Evolutionary conservation across 1,140 invertebrate species (phyloP).

Genomic region (Brachystomella parvula): DNA sequence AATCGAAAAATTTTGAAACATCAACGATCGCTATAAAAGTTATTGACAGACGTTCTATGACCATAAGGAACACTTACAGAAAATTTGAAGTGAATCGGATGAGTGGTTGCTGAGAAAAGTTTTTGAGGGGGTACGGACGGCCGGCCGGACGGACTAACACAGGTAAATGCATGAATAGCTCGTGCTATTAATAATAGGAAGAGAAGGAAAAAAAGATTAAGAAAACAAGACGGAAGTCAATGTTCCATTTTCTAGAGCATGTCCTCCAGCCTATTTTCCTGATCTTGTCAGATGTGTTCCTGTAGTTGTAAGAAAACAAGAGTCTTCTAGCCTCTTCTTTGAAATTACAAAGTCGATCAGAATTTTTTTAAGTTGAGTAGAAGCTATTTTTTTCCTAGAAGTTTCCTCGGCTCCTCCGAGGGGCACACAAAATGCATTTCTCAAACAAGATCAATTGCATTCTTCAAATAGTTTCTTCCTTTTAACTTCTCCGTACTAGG

Average conservation of each 20-base stretch:
- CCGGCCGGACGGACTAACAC: too few relatives aligned
- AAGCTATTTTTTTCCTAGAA: background rate
- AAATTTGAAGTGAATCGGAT: too few relatives aligned
- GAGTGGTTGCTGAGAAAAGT: too few relatives aligned
- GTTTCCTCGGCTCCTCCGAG: background rate
- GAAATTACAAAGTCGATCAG: conserved; percentile 35
- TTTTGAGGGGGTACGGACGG: too few relatives aligned
- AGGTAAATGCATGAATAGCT: too few relatives aligned
- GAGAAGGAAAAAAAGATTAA: background rate
- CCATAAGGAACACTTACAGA: background rate
- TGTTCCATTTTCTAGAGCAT: background rate
- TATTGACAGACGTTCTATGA: background rate
- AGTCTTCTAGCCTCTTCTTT: background rate
- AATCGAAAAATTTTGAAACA: too few relatives aligned
- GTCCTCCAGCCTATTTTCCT: background rate
- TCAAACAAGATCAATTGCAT: conserved; percentile 34
- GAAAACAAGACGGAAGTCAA: too few relatives aligned
- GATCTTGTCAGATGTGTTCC: background rate
- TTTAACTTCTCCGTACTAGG: background rate
- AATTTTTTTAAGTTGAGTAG: conserved; percentile 30
- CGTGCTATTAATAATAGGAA: too few relatives aligned
- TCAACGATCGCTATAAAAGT: too few relatives aligned
- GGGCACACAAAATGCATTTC: conserved; percentile 21
- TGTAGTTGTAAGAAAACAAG: conserved; percentile 8
- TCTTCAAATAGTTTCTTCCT: conserved; percentile 25